A percentile compares a stretch with the other conserved stretches of the same genome.
These are phyloP conservation scores for Myxocyprinus asiaticus DNA, from an alignment of 2,113 vertebrate genomes.

Conservation along the genomic window DNA sequence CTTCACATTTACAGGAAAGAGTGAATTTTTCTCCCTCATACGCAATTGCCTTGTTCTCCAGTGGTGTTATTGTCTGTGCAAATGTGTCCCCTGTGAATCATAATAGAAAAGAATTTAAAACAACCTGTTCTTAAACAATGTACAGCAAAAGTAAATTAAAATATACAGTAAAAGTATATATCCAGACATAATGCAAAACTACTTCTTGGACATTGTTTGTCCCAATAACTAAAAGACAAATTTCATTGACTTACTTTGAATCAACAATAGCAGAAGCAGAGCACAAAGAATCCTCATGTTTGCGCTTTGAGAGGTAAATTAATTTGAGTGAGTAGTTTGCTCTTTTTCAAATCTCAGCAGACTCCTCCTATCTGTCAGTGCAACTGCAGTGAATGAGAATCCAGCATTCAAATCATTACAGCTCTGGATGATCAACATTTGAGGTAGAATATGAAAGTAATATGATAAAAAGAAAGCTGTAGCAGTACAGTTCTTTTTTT, in stretches of 20 bases:
- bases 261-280: background rate
- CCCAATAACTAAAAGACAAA: background rate
- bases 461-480: too few relatives aligned
- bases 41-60: background rate
- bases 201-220: too few relatives aligned
- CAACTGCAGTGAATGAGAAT: too few relatives aligned
- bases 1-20: constrained; percentile 21
- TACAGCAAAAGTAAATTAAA: too few relatives aligned
- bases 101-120: too few relatives aligned
- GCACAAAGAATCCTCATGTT: constrained; percentile 2
- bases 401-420: background rate
- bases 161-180: too few relatives aligned
- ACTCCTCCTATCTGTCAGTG: background rate
- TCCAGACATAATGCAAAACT: too few relatives aligned
- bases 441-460: background rate
- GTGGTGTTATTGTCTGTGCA: constrained; percentile 4
- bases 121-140: too few relatives aligned
- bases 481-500: too few relatives aligned
- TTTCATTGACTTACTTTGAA: background rate
- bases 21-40: constrained; percentile 3
- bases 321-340: background rate
- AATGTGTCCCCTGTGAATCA: constrained; percentile 1
- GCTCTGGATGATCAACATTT: too few relatives aligned
- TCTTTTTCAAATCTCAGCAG: background rate
- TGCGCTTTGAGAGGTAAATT: background rate